phyloP scores from a whole-genome alignment of 1,140 invertebrate genomes.

The Caerostris extrusa region DNA sequence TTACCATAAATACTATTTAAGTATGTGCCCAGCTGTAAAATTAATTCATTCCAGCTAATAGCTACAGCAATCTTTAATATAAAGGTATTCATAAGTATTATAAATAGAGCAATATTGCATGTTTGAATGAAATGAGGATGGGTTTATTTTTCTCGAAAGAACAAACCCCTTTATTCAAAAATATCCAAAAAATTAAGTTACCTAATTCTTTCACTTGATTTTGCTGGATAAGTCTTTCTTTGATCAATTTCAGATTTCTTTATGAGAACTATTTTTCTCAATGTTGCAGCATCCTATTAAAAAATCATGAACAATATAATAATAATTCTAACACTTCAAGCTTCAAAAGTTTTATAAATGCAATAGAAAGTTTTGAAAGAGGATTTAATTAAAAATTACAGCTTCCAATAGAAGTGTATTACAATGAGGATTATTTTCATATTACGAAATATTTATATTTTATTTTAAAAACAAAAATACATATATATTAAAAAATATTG shows the following conservation, averaged over 20 bases:
- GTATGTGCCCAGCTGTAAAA: too few species aligned
- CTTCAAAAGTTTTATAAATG: not conserved
- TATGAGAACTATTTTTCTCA: conserved; percentile 89
- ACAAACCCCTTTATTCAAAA: too few species aligned
- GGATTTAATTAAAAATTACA: too few species aligned
- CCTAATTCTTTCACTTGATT: conserved; percentile 84
- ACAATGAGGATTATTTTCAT: too few species aligned
- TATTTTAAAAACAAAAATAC: too few species aligned
- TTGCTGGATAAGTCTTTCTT: conserved; percentile 82
- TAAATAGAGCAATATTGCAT: not conserved
- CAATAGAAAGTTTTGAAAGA: not conserved
- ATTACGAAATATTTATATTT: too few species aligned
- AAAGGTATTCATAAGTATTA: not conserved
- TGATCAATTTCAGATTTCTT: conserved; percentile 87
- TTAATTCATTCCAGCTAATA: too few species aligned
- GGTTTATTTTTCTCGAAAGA: too few species aligned
- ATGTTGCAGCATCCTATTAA: conserved; percentile 89
- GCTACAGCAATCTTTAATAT: not conserved
- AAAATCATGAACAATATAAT: not conserved
- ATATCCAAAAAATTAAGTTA: conserved; percentile 76
- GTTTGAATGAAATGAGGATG: not conserved
- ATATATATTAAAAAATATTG: too few species aligned
- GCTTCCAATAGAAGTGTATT: too few species aligned
- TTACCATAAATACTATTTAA: too few species aligned
- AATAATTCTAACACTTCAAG: not conserved